Evolutionary conservation across 2,113 vertebrate genomes (phyloP), one percentile per base, ranked within the genome.

Genomic region (Oreochromis spilurus): DNA sequence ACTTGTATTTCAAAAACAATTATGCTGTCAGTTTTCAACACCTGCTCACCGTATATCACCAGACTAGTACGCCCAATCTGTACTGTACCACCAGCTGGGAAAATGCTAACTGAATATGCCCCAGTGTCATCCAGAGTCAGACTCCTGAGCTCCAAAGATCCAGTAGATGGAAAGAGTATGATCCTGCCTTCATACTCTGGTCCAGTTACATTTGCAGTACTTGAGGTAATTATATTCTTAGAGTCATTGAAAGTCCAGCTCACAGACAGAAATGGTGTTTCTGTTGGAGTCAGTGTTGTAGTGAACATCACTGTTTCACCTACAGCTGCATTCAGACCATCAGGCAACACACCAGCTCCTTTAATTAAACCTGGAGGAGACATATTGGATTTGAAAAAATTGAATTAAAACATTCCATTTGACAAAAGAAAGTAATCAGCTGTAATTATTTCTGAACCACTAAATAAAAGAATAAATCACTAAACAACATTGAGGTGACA

Each of bases 111-210:
- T 3, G 1, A 0, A 1, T 94, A 95, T 2, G 2, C 1, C 85
- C 93, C 94, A 55, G 2, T 75, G 55, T 96, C 95, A 29, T 0
- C 29, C 2, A 55, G n/a, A 78, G 52, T 1, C 70, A 95, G 83
- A 52, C 57, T 60, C 12, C 85, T 82, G 88, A 95, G 92, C 87
- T 91, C 84, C 86, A 95, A 86, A 88, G 93, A 92, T 53, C 70
- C 90, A 81, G 84, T 91, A 58, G 5, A 77, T 1, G 0, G 6
- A 45, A 90, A 54, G 9, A 93, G 3, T 3, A 5, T 80, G 57
- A 87, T 45, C 89, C 80, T 88, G 86, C 0, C 45, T 57, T 67
- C 6, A 83, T 81, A 88, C 8, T 2, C 87, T 40, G 38, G 36
- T 6, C 0, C 0, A 50, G 16, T 77, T 12, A 94, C 11, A 2